Base-by-base conservation (phyloP, 2,113 vertebrate genomes). In the Hemibagrus wyckioides region DNA sequence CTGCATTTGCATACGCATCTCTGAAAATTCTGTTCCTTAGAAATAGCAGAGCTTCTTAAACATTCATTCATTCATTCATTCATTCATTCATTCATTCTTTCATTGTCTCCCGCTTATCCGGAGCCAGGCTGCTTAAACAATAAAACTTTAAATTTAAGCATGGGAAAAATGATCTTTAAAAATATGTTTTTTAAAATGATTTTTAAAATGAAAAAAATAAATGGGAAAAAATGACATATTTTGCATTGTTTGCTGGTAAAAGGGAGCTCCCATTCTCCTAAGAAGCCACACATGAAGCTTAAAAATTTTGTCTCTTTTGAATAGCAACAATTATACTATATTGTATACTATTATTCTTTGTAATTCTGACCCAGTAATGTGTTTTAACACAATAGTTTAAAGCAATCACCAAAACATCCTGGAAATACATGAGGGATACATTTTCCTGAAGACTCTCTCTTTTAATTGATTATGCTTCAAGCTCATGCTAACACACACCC, bases 391-490 rank as follows among this genome's bases (percentile, higher is more conserved):
- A 90, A 92, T 94, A 93, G 90, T 89, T 90, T 88, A 0, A 57
- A 92, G 91, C 89, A 90, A 92, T 94, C 93, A 90, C 89, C 88
- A 90, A 92, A 94, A 93, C 84, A 92, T 88, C 89, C 91, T 91
- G 91, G 93, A 92, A 93, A 93, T 89, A 83, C 85, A 88, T 93
- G 92, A 94, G 91, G 93, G 93, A 91, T 91, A 83, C 83, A 87
- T 91, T 87, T 75, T 90, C 90, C 90, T 90, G 95, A 94, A 75
- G 7, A 10, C 44, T 17, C 83, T 82, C 69, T n/a, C 44, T 92
- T 90, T 93, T 98, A 98, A 98, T 97, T 97, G 97, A 96, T 97
- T 96, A 96, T 95, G 96, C n/a, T n/a, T n/a, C n/a, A n/a, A n/a
- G n/a, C n/a, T n/a, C n/a, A n/a, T n/a, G n/a, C n/a, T n/a, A n/a